Base-by-base conservation (phyloP, 2,797 vertebrate species). In the Karalla daura region DNA sequence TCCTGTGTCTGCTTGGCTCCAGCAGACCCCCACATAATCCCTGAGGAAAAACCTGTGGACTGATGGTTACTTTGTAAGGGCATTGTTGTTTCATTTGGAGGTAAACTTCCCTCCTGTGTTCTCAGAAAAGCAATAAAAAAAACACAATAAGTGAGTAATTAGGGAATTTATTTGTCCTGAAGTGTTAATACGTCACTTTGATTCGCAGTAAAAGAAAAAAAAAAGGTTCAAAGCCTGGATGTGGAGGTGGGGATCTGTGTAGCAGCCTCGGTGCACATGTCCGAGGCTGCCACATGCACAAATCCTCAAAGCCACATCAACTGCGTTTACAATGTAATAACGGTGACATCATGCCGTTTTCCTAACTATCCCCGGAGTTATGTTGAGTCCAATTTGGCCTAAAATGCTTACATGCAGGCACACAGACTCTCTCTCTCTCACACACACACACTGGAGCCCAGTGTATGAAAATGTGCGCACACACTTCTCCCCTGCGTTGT, bases 271-370 rank as follows among this genome's bases (percentile, higher is more conserved):
- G 35, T 1, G 11, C 75, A 78, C 67, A 74, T 86, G 84, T 83
- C 66, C 28, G 74, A 54, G 45, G 44, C 69, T 7, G 54, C 71
- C 13, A 20, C 56, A 2, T 39, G 53, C 56, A 70, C 10, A 65
- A 67, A 64, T 56, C 83, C 89, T 89, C 80, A 85, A 86, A 87
- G 87, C 62, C 66, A 56, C 80, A 86, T 76, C 84, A 78, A 67
- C 58, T 37, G 78, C 70, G n/a, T 80, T 82, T 78, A 79, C 82
- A 62, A 75, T 56, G 55, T 78, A 88, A 86, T 79, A 84, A 86
- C 62, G 28, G 83, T 91, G 88, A 91, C 88, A 87, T 92, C 87
- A 88, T 88, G 74, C 80, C 35, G 52, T 85, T 88, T 87, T 72
- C 74, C 86, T 66, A 76, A 80, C 84, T 56, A 71, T 64, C 55